Evolutionary conservation across 2,888 invertebrate species (phyloP).

Genomic region (Ctenicera cuprea): DNA sequence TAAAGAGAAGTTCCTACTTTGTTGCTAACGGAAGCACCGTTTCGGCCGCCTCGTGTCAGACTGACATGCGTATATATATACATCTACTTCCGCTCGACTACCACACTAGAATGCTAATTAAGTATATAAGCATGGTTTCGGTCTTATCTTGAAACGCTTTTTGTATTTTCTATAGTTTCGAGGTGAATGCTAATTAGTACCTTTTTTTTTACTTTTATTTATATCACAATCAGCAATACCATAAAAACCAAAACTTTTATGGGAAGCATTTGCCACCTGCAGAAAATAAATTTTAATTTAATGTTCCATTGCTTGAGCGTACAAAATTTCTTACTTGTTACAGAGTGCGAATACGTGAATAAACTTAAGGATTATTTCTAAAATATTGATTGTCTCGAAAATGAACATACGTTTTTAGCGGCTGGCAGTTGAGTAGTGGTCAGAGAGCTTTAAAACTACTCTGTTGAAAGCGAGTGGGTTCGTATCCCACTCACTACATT

Average conservation of each 20-base stretch:
- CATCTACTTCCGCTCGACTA: constrained; percentile 66
- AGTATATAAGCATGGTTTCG: constrained; percentile 56
- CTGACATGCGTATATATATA: constrained; percentile 67
- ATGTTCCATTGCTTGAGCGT: background rate
- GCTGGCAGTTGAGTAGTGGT: too few relatives aligned
- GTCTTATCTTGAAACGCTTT: constrained; percentile 59
- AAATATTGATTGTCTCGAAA: too few relatives aligned
- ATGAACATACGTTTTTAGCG: too few relatives aligned
- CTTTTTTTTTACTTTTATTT: background rate
- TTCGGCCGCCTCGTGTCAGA: constrained; percentile 67
- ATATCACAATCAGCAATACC: constrained; percentile 9
- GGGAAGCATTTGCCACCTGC: background rate
- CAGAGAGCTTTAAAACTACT: too few relatives aligned
- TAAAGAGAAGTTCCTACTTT: constrained; percentile 29
- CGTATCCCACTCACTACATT: too few relatives aligned
- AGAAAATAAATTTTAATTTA: background rate
- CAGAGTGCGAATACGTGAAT: too few relatives aligned
- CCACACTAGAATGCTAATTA: constrained; percentile 67
- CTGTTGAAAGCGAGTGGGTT: too few relatives aligned
- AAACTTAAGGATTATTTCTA: too few relatives aligned
- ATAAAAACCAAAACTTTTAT: background rate
- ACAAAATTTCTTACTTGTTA: too few relatives aligned
- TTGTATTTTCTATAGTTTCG: constrained; percentile 53
- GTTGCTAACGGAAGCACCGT: constrained; percentile 64
- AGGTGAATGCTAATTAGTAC: constrained; percentile 48